Evolutionary conservation across 2,113 vertebrate genomes (phyloP).

Genomic region (Sardina pilchardus): DNA sequence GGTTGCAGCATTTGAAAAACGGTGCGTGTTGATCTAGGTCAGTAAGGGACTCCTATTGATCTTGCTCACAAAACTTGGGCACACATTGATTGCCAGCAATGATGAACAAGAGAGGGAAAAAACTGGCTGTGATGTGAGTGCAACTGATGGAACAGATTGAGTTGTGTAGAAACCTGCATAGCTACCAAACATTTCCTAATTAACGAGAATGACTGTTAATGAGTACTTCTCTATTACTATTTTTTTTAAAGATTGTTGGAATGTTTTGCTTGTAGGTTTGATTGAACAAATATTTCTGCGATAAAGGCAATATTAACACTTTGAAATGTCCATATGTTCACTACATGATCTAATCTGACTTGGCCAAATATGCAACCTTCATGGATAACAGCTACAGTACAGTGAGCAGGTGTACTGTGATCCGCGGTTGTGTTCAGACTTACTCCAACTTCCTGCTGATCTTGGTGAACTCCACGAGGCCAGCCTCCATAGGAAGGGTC

Average conservation of each 20-base stretch:
- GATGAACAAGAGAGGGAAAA: background rate
- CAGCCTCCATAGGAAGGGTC: slow-evolving; percentile 95
- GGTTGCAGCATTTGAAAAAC: background rate
- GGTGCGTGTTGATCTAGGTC: background rate
- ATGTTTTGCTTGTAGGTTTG: background rate
- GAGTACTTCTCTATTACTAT: background rate
- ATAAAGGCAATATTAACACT: background rate
- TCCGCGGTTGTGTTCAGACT: slow-evolving; percentile 41
- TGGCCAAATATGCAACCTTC: background rate
- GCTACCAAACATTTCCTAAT: background rate
- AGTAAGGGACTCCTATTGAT: background rate
- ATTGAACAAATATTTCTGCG: background rate
- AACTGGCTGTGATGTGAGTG: background rate
- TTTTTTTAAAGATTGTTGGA: background rate
- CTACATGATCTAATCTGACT: background rate
- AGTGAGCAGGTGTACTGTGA: background rate
- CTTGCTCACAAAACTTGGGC: background rate
- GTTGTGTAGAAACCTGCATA: background rate
- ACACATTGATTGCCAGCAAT: background rate
- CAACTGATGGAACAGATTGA: background rate
- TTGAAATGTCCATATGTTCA: background rate
- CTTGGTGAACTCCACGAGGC: slow-evolving; percentile 97
- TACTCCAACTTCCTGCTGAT: slow-evolving; percentile 95
- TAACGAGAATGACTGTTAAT: background rate
- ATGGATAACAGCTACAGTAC: background rate